A percentile compares a stretch with the other conserved stretches of the same genome.
Evolutionary conservation across 2,113 vertebrate species (phyloP).

Genomic region (Callipepla squamata): DNA sequence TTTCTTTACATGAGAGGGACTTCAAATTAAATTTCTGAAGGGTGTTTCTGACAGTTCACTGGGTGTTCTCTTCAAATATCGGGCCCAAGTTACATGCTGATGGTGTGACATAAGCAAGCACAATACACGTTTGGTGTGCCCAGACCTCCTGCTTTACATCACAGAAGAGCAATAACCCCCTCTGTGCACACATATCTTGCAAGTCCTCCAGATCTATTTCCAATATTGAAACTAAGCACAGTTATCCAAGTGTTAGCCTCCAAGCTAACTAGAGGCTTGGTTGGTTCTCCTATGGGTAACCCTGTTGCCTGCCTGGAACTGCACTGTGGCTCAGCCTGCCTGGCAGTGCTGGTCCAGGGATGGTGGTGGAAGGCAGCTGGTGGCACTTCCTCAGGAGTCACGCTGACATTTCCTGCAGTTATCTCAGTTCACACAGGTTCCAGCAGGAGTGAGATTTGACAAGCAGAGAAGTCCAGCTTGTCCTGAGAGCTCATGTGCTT

Average conservation of each 20-base stretch:
- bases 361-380: background rate
- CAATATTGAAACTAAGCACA: background rate
- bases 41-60: background rate
- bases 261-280: background rate
- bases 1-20: background rate
- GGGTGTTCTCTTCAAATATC: background rate
- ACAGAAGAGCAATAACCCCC: background rate
- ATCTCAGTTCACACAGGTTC: background rate
- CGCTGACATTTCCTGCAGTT: background rate
- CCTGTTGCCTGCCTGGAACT: background rate
- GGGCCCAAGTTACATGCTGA: background rate
- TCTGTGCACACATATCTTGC: accelerated
- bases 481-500: accelerated
- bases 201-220: background rate
- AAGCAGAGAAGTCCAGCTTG: background rate
- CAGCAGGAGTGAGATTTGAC: background rate
- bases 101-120: background rate
- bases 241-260: accelerated
- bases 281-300: background rate
- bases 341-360: background rate
- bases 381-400: background rate
- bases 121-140: background rate
- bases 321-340: background rate
- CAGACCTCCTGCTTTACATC: background rate
- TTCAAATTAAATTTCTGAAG: background rate